Conservation (phyloP, 2,797 vertebrate genomes). For the Hirundo rustica region DNA sequence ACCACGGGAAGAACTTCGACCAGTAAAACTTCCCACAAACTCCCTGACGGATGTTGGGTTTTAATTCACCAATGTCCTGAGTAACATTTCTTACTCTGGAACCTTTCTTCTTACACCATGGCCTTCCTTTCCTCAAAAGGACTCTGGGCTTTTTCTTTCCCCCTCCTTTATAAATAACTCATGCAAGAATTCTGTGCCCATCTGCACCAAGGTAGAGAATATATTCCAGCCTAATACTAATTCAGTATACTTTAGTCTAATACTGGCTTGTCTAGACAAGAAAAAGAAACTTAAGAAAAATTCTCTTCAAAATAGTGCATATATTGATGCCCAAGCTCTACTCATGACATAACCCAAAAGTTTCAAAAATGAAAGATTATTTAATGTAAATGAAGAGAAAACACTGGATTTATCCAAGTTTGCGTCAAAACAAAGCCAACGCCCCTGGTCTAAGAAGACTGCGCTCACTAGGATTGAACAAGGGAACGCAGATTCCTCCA, state of each 20-base stretch:
- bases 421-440: background rate
- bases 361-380: background rate
- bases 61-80: background rate
- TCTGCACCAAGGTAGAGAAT: background rate
- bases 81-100: background rate
- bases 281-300: background rate
- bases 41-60: background rate
- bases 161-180: background rate
- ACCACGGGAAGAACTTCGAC: background rate
- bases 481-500: accelerated
- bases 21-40: background rate
- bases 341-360: accelerated
- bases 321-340: background rate
- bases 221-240: background rate
- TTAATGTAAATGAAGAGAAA: background rate
- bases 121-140: background rate
- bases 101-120: background rate
- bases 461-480: accelerated
- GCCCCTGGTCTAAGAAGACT: background rate
- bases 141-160: background rate
- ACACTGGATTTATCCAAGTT: background rate
- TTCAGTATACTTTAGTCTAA: background rate
- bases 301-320: background rate
- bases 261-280: background rate
- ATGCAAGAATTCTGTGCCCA: accelerated